Base-by-base conservation (phyloP, 1,140 invertebrate species). In the Streblospio benedicti region DNA sequence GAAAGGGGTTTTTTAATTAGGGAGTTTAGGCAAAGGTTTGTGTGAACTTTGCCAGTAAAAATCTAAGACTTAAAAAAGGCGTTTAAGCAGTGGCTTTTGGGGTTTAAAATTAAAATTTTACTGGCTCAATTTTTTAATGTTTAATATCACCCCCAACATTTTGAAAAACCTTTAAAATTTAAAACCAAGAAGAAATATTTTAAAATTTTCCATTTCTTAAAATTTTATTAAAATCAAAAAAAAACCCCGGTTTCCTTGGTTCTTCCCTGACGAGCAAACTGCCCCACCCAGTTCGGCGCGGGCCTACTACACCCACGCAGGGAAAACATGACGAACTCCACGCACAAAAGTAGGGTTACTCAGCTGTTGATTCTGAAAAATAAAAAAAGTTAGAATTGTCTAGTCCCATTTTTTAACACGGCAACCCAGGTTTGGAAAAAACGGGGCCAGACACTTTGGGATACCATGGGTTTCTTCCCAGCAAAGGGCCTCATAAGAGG, bases 241-340 rank as follows among this genome's bases (percentile, higher is more conserved):
- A 41, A 12, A 18, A 18, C 12, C 18, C 18, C 12, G n/a, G 12
- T 41, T 12, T 12, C 18, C 12, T 12, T 41, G 50, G 9, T 81
- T 65, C 60, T 64, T 59, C 59, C 57, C 70, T 41, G 60, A 61
- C 58, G 33, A 53, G 23, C 62, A 64, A 44, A 47, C 49, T 65
- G 61, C 51, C 55, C 50, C 31, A 45, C 64, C 31, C 33, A 45
- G 54, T 57, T 61, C 44, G 59, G 59, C 4, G 59, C 59, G 16
- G 57, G 59, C 53, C 43, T 54, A 16, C 57, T 57, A 35, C 57
- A 57, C 4, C 53, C 45, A 18, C 35, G n/a, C 20, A 49, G 58
- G 30, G 55, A 56, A 51, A 60, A 60, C 51, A 43, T 60, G 2
- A 58, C 58, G 49, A 60, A 60, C 50, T 33, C 49, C 33, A 56